Conservation (phyloP, 2,888 invertebrate genomes). For the Escarpia spicata region DNA sequence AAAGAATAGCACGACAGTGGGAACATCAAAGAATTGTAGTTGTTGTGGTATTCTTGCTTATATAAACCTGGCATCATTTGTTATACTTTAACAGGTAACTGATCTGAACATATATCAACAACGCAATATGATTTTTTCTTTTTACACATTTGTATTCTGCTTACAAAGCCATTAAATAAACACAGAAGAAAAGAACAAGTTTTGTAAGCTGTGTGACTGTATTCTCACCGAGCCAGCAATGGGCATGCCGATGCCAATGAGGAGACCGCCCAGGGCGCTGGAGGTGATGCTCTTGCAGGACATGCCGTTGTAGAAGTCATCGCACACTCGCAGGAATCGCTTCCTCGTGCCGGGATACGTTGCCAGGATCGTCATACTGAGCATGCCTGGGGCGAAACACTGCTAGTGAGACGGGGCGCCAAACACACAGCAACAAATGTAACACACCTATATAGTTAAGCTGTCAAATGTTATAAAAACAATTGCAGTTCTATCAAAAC, state of each 20-base stretch:
- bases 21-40: no score
- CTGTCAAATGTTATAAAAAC: no score
- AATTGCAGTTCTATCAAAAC: no score
- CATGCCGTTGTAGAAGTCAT: conserved; percentile 37
- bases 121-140: no score
- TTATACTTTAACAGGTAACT: no score
- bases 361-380: conserved; percentile 41
- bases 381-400: conserved; percentile 37
- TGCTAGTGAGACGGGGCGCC: no score
- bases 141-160: background rate
- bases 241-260: conserved; percentile 42
- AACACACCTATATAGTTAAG: background rate
- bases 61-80: no score
- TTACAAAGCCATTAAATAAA: background rate
- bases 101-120: no score
- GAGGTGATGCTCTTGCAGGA: conserved; percentile 38
- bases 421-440: background rate
- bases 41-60: no score
- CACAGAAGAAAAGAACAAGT: no score
- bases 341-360: conserved; percentile 37
- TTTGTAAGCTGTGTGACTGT: no score
- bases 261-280: conserved; percentile 37
- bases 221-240: conserved; percentile 37
- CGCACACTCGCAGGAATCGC: conserved; percentile 34
- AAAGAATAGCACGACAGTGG: no score